Conservation (phyloP, 2,888 invertebrate species). For the Agrypnus murinus region DNA sequence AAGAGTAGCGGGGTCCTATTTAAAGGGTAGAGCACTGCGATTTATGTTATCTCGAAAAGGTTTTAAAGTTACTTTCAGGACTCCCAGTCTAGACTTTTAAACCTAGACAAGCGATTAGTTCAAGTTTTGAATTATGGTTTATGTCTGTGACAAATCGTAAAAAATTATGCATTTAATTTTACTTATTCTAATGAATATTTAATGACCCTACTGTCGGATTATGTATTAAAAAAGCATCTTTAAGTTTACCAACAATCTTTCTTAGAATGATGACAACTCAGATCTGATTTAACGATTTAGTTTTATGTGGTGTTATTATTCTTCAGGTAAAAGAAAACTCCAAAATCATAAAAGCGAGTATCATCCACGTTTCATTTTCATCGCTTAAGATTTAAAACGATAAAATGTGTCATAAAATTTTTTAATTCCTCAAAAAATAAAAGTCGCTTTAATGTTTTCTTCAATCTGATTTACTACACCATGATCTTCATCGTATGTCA, state of each 20-base stretch:
- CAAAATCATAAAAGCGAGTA: not conserved
- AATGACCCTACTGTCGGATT: not conserved
- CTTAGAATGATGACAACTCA: not conserved
- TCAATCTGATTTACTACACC: slow-evolving; percentile 9
- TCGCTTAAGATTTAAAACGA: too few relatives aligned
- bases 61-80: slow-evolving; percentile 8
- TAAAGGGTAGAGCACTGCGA: too few relatives aligned
- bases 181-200: not conserved
- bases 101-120: slow-evolving; percentile 35
- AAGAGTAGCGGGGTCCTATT: too few relatives aligned
- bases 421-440: not conserved
- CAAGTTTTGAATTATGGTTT: slow-evolving; percentile 29
- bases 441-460: slow-evolving; percentile 12
- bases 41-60: slow-evolving; percentile 7
- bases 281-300: not conserved
- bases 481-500: slow-evolving; percentile 6
- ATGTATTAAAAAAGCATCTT: not conserved
- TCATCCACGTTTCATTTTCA: not conserved
- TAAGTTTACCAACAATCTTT: not conserved
- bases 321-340: not conserved
- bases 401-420: too few relatives aligned
- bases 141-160: slow-evolving; percentile 39
- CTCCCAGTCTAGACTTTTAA: slow-evolving; percentile 30
- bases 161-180: slow-evolving; percentile 12
- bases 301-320: slow-evolving; percentile 3